phyloP scores from a whole-genome alignment of 2,797 vertebrate genomes.

The Schizopygopsis pylzovi region DNA sequence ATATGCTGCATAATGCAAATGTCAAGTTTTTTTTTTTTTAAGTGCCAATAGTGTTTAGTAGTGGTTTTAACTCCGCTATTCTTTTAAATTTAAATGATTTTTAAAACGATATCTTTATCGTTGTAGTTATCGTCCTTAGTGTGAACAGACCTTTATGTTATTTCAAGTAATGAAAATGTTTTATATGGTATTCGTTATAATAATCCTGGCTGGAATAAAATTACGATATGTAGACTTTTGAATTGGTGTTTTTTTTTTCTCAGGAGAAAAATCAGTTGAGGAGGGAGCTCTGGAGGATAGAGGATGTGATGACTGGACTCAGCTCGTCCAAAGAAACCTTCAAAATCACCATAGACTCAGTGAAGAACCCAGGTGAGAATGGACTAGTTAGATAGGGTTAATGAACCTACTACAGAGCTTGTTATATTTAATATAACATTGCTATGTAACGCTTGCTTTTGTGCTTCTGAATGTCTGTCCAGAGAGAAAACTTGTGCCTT shows the following conservation, averaged over 20 bases:
- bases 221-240: not conserved
- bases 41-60: too few species aligned
- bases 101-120: too few species aligned
- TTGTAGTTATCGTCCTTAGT: too few species aligned
- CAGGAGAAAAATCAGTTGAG: conserved; percentile 90
- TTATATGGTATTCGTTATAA: not conserved
- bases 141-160: not conserved
- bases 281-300: conserved; percentile 95
- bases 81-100: too few species aligned
- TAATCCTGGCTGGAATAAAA: not conserved
- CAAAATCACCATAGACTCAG: conserved; percentile 88
- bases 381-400: not conserved
- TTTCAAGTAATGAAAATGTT: not conserved
- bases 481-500: conserved; percentile 97
- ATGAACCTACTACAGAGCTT: not conserved
- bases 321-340: conserved; percentile 91
- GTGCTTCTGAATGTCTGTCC: conserved; percentile 30
- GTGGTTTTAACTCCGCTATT: too few species aligned
- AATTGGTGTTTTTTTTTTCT: conserved; percentile 18
- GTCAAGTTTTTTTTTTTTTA: too few species aligned
- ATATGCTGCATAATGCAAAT: too few species aligned
- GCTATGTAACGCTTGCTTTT: not conserved
- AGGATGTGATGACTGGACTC: conserved; percentile 92
- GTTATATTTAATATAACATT: not conserved
- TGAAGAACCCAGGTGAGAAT: conserved; percentile 90